phyloP scores from a whole-genome alignment of 2,113 vertebrate genomes.

The Equus quagga region DNA sequence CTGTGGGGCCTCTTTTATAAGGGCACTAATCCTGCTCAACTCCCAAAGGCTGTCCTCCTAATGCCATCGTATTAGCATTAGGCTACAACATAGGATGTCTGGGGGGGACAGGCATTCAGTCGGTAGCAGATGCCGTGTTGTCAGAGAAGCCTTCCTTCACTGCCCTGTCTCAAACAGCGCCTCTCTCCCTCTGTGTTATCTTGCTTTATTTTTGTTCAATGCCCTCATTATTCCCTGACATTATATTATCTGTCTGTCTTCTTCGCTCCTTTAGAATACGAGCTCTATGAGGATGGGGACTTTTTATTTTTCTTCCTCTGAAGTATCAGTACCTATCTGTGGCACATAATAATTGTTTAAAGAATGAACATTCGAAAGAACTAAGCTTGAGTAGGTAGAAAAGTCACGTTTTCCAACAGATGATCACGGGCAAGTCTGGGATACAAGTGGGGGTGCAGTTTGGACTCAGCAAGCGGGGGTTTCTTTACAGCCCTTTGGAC shows the following conservation, averaged over 20 bases:
- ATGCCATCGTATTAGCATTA: no score
- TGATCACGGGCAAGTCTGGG: neutral
- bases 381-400: neutral
- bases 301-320: neutral
- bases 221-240: neutral
- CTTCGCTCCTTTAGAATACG: neutral
- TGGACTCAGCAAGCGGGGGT: neutral
- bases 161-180: neutral
- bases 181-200: neutral
- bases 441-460: accelerated
- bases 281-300: neutral
- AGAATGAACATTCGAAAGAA: slow-evolving; percentile 9
- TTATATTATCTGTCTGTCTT: neutral
- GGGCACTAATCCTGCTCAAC: neutral
- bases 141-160: neutral
- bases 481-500: neutral
- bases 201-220: neutral
- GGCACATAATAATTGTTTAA: neutral
- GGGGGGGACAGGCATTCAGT: neutral
- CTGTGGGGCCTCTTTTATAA: neutral
- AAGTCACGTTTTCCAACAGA: slow-evolving; percentile 28
- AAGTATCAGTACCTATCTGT: neutral
- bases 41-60: neutral
- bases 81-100: neutral
- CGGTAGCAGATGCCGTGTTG: neutral